Evolutionary conservation across 1,140 invertebrate genomes (phyloP).

Genomic region (Meteorus sp.): DNA sequence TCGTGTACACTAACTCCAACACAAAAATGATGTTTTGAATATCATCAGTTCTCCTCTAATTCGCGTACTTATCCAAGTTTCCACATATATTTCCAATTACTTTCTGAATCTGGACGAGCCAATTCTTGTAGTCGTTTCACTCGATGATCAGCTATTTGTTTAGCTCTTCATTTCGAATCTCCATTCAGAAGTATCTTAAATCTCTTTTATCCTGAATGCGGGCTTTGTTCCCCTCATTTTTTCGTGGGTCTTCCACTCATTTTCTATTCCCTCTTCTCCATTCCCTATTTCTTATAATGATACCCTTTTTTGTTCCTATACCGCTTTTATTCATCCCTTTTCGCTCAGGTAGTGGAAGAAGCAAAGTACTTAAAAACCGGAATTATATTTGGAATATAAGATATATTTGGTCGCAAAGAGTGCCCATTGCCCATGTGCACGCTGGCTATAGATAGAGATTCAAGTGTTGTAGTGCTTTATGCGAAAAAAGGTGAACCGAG

Average conservation of each 20-base stretch:
- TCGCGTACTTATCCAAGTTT: neutral
- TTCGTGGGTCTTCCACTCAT: neutral
- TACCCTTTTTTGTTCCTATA: neutral
- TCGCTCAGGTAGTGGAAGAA: neutral
- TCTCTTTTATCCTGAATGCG: no score
- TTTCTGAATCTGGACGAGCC: constrained; percentile 1
- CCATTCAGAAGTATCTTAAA: neutral
- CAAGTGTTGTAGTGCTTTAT: neutral
- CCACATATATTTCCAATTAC: no score
- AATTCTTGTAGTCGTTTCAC: constrained; percentile 8
- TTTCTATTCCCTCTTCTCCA: neutral
- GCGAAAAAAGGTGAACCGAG: neutral
- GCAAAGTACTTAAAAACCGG: constrained; percentile 19
- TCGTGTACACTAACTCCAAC: no score
- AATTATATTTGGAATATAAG: constrained; percentile 5
- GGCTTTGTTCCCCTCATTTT: no score
- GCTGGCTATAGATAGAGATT: neutral
- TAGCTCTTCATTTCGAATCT: neutral
- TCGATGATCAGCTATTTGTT: neutral
- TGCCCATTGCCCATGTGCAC: no score
- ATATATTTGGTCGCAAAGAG: neutral
- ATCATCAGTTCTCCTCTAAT: no score
- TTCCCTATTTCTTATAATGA: constrained; percentile 1
- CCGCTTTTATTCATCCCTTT: neutral
- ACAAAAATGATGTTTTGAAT: no score